Percentiles rank a stretch among this genome's conserved stretches.
These are phyloP conservation scores for Synanceia verrucosa DNA, from an alignment of 2,797 vertebrate species.

Conservation along the genomic window DNA sequence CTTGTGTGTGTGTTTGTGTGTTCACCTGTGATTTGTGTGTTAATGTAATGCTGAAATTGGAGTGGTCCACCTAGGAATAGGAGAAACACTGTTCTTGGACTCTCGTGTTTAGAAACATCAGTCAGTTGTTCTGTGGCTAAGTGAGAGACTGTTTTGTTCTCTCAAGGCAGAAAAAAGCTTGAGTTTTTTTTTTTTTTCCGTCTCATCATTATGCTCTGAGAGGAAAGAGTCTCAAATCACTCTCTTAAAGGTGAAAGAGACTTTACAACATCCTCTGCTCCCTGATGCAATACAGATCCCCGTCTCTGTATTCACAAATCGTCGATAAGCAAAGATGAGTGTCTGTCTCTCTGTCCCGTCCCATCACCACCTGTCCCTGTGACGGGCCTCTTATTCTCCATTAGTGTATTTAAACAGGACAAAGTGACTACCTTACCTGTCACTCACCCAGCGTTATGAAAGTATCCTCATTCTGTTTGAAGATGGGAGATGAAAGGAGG, in stretches of 20 bases:
- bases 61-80: slow-evolving; percentile 64
- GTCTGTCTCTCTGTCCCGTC: slow-evolving; percentile 71
- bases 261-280: slow-evolving; percentile 24
- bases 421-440: slow-evolving; percentile 76
- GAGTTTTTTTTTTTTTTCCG: not conserved
- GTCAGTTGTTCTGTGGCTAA: slow-evolving; percentile 47
- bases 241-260: slow-evolving; percentile 35
- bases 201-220: slow-evolving; percentile 12
- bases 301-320: slow-evolving; percentile 41
- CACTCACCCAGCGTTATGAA: slow-evolving; percentile 76
- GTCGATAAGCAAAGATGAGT: slow-evolving; percentile 41
- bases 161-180: slow-evolving; percentile 1
- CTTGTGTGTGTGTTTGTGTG: slow-evolving; percentile 45
- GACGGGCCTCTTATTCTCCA: slow-evolving; percentile 77
- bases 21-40: slow-evolving; percentile 61
- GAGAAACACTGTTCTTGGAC: slow-evolving; percentile 52
- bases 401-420: slow-evolving; percentile 84
- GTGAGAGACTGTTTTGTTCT: slow-evolving; percentile 19
- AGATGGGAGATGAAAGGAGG: slow-evolving; percentile 80
- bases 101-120: slow-evolving; percentile 45
- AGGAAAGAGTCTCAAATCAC: slow-evolving; percentile 6
- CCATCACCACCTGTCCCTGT: slow-evolving; percentile 64
- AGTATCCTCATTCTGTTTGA: slow-evolving; percentile 84
- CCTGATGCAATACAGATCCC: slow-evolving; percentile 63
- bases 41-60: slow-evolving; percentile 76